phyloP scores from a whole-genome alignment of 2,797 vertebrate genomes.

The Etheostoma nigrum region DNA sequence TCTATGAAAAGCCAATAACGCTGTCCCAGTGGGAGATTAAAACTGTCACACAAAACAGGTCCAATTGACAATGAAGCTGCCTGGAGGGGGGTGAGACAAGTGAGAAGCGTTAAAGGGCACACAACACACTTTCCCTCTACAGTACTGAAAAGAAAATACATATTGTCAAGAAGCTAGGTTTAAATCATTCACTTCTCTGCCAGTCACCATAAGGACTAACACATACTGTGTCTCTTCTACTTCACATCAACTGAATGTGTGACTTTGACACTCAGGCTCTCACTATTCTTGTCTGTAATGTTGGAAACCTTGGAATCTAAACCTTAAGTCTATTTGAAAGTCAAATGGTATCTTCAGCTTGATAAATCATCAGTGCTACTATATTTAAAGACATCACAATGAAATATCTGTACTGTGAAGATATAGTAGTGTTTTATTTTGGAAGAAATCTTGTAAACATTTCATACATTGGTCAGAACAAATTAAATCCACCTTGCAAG shows the following conservation, averaged over 20 bases:
- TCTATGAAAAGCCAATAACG: conserved; percentile 37
- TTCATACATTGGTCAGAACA: not conserved
- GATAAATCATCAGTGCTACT: not conserved
- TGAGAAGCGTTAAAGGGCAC: not conserved
- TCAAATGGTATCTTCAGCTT: not conserved
- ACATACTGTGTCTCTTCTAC: not conserved
- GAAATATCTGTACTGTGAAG: not conserved
- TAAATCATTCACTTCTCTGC: not conserved
- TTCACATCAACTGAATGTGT: rapidly evolving
- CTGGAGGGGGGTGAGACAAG: not conserved
- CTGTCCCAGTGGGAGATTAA: conserved; percentile 13
- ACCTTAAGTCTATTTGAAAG: not conserved
- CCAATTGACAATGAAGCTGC: conserved; percentile 17
- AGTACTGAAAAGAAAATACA: not conserved
- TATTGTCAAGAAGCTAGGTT: not conserved
- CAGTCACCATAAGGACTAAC: not conserved
- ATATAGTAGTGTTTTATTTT: not conserved
- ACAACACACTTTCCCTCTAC: not conserved
- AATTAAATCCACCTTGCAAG: not conserved
- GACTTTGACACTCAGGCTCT: not conserved
- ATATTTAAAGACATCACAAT: not conserved
- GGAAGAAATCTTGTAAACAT: not conserved
- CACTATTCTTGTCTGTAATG: too few relatives aligned
- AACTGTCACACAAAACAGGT: conserved; percentile 27
- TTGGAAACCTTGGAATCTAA: not conserved